Evolutionary conservation across 1,140 invertebrate species (phyloP), one percentile per base, ranked within the genome.

Genomic region (Heterodera carotae): DNA sequence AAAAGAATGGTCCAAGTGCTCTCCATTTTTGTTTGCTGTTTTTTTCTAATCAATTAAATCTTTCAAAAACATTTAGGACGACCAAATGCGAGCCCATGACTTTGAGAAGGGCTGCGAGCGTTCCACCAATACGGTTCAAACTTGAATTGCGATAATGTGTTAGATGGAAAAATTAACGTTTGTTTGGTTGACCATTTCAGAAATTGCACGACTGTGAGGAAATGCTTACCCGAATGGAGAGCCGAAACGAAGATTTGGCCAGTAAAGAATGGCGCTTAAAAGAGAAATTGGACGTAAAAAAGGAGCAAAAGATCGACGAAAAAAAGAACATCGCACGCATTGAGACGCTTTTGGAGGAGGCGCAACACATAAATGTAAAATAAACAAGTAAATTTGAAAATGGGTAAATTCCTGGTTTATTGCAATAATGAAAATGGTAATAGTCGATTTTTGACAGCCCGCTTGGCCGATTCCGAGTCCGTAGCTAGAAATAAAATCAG

Each of bases 51-150:
- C n/a, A n/a, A n/a, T n/a, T n/a, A n/a, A n/a, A n/a, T n/a, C n/a
- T n/a, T n/a, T n/a, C n/a, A n/a, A 25, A n/a, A 25, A 10, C 34
- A 66, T 74, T 43, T 25, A 74, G 72, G 72, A 74, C 22, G 72
- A 34, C 34, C 48, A 74, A 74, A 31, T 59, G 34, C 53, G 33
- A 22, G 64, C 72, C 5, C 59, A 59, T 25, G 64, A 74, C 7
- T 64, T 74, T n/a, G 72, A 74, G 39, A 74, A 74, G 72, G n/a
- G 22, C 36, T 74, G 59, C 64, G 56, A 59, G 25, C 64, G 15
- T 15, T 39, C 43, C 27, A 74, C 72, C 31, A 36, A 74, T 39
- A 56, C 27, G 25, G 72, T 74, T 29, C 60, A 25, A 29, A 43
- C 4, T 2, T 31, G 8, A 59, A 72, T n/a, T 43, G 39, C 5